A percentile compares a stretch with the other conserved stretches of the same genome.
Conservation (phyloP, 2,797 vertebrate species). For the Pogoniulus pusillus region DNA sequence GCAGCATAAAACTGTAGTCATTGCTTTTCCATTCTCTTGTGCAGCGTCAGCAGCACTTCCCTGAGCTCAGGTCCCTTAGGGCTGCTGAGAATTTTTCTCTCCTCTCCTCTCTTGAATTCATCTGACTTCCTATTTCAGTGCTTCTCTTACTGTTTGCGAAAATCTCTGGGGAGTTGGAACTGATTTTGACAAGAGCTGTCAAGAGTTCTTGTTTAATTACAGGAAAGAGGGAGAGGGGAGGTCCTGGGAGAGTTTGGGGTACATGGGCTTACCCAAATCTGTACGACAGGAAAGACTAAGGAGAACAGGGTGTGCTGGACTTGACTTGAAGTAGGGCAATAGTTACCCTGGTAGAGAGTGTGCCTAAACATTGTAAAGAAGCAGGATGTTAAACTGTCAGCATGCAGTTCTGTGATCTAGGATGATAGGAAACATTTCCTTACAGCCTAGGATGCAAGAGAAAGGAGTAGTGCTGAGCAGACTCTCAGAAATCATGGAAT, state of each 20-base stretch:
- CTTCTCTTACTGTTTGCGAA: background rate
- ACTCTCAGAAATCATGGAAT: too few relatives aligned
- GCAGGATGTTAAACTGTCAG: constrained; percentile 34
- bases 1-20: background rate
- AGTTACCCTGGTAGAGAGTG: constrained; percentile 1
- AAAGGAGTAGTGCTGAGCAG: background rate
- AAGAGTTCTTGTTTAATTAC: constrained; percentile 46
- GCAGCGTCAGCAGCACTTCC: background rate
- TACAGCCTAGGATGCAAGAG: background rate
- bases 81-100: background rate
- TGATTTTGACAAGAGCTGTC: constrained; percentile 15
- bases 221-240: background rate
- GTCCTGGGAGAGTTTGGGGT: constrained; percentile 20
- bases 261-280: constrained; percentile 13
- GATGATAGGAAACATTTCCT: background rate
- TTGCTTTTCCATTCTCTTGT: background rate
- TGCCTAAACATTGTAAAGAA: background rate
- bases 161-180: background rate
- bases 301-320: background rate
- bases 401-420: background rate
- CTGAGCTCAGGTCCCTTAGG: background rate
- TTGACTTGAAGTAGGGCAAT: background rate
- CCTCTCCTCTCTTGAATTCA: background rate
- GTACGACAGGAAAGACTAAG: constrained; percentile 10
- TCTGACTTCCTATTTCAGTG: constrained; percentile 13